A percentile compares a stretch with the other conserved stretches of the same genome.
These are phyloP conservation scores for Avahi laniger DNA, from an alignment of 2,797 vertebrate species.

Conservation along the genomic window DNA sequence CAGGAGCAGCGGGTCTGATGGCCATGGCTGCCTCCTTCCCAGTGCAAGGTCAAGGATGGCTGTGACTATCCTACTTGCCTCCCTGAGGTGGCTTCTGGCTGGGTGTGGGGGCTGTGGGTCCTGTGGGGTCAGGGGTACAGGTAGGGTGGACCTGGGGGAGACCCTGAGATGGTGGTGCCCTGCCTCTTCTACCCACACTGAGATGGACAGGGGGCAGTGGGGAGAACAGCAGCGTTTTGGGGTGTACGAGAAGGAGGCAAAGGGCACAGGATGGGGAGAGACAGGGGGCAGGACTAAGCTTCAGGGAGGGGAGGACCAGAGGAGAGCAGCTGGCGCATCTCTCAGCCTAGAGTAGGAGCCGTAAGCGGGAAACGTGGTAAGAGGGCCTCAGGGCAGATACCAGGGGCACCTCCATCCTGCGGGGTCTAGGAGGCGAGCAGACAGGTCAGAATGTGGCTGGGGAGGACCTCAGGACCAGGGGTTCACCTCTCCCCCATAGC, in stretches of 20 bases:
- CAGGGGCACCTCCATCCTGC: too few relatives aligned
- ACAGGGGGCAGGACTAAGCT: background rate
- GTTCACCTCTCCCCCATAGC: background rate
- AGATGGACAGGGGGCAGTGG: background rate
- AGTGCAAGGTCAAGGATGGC: background rate
- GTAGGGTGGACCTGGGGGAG: background rate
- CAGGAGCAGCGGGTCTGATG: slow-evolving; percentile 52
- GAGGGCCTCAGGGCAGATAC: background rate
- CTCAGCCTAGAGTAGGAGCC: background rate
- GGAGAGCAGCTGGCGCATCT: background rate
- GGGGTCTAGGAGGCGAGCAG: background rate
- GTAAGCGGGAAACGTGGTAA: background rate
- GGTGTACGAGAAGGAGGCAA: background rate
- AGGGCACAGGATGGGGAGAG: background rate
- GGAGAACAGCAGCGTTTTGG: too few relatives aligned
- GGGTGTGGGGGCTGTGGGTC: background rate
- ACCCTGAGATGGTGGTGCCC: background rate
- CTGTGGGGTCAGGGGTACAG: background rate
- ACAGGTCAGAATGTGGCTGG: background rate
- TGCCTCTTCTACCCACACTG: background rate
- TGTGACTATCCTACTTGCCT: background rate
- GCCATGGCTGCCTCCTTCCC: background rate
- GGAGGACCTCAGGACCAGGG: background rate
- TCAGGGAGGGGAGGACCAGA: background rate
- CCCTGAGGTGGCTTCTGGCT: background rate